Evolutionary conservation across 1,140 invertebrate genomes (phyloP).

Genomic region (Drosophila pallidifrons): DNA sequence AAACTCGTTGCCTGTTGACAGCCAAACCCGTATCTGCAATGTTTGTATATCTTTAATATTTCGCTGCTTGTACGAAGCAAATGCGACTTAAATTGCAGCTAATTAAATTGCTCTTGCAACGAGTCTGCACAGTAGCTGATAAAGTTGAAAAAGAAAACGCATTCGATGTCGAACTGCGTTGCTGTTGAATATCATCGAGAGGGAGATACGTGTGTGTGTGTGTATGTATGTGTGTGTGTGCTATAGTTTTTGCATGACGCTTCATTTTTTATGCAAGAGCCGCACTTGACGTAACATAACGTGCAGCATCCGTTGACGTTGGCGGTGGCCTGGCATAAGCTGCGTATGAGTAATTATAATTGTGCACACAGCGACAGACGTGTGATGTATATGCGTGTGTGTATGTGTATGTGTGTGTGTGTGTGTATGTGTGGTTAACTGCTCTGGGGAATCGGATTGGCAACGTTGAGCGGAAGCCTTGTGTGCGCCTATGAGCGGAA

Average conservation of each 20-base stretch:
- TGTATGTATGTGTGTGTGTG: neutral
- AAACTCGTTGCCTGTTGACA: no score
- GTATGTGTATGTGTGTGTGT: neutral
- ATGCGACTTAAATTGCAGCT: slow-evolving; percentile 17
- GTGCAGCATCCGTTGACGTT: slow-evolving; percentile 57
- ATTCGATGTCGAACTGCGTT: neutral
- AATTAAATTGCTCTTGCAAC: slow-evolving; percentile 23
- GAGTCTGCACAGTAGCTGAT: neutral
- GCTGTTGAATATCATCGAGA: slow-evolving; percentile 1
- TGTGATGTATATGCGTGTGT: neutral
- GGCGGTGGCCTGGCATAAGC: slow-evolving; percentile 28
- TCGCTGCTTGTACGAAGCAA: neutral
- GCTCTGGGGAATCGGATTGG: slow-evolving; percentile 55
- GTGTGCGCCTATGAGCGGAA: slow-evolving; percentile 49
- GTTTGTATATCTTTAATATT: no score
- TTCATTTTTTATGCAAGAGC: slow-evolving; percentile 60
- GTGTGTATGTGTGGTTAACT: slow-evolving; percentile 6
- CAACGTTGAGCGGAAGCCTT: slow-evolving; percentile 30
- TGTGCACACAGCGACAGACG: slow-evolving; percentile 43
- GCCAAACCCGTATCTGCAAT: no score
- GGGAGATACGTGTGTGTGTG: neutral
- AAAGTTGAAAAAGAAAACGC: neutral
- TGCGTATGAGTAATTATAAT: slow-evolving; percentile 80
- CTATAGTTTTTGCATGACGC: slow-evolving; percentile 24
- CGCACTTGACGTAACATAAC: slow-evolving; percentile 42